phyloP scores from a whole-genome alignment of 2,888 invertebrate species.

The Lasioglossum oenotherae region DNA sequence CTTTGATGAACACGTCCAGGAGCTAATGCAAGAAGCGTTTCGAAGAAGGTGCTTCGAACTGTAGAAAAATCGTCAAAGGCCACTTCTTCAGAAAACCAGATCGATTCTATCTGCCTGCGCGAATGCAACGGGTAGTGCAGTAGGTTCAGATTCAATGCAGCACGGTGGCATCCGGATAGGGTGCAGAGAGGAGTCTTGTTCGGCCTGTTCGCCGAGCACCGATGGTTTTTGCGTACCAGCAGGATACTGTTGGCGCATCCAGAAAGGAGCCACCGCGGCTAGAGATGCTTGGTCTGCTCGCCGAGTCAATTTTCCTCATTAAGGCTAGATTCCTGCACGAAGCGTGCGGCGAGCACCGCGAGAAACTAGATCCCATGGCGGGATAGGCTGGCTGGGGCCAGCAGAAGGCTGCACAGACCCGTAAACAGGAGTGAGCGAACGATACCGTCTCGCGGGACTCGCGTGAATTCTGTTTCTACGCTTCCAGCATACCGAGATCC shows the following conservation, averaged over 20 bases:
- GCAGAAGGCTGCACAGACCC: slow-evolving; percentile 46
- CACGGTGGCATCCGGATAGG: slow-evolving; percentile 41
- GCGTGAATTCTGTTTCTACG: slow-evolving; percentile 70
- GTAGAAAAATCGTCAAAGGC: background rate
- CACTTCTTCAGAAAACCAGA: background rate
- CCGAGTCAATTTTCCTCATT: slow-evolving; percentile 82
- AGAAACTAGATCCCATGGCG: slow-evolving; percentile 78
- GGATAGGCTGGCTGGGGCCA: slow-evolving; percentile 73
- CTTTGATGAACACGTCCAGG: background rate
- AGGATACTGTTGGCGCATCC: slow-evolving; percentile 23
- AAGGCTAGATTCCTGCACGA: slow-evolving; percentile 83
- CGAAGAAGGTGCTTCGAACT: background rate
- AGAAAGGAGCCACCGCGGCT: slow-evolving; percentile 47
- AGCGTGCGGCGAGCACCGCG: slow-evolving; percentile 66
- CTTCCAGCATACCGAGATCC: slow-evolving; percentile 5
- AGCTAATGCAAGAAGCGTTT: background rate
- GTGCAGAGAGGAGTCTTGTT: slow-evolving; percentile 17
- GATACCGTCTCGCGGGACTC: slow-evolving; percentile 67
- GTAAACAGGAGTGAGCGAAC: slow-evolving; percentile 69
- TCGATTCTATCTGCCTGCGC: background rate
- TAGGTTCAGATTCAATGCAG: slow-evolving; percentile 58
- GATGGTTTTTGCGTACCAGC: slow-evolving; percentile 48
- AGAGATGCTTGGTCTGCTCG: slow-evolving; percentile 29
- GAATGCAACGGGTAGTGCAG: background rate
- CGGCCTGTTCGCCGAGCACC: slow-evolving; percentile 34